Conservation (phyloP, 2,888 invertebrate genomes). For the Cylindroiulus punctatus region DNA sequence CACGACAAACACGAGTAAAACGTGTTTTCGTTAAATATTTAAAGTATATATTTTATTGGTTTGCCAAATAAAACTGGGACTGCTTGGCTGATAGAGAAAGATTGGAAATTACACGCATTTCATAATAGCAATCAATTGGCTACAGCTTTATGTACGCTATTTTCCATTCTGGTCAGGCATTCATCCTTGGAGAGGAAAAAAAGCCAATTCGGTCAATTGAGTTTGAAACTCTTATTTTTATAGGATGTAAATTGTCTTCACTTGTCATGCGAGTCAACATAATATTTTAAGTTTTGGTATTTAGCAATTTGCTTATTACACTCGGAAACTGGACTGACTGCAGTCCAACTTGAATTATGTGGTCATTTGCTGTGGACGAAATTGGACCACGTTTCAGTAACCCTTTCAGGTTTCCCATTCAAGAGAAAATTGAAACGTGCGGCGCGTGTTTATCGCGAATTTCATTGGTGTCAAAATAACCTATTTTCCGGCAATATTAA, state of each 20-base stretch:
- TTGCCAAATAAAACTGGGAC: neutral
- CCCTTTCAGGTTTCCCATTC: neutral
- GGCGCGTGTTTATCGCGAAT: slow-evolving; percentile 13
- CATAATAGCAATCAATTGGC: neutral
- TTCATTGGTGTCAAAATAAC: neutral
- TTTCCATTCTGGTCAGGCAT: slow-evolving; percentile 9
- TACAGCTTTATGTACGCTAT: neutral
- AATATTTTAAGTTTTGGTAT: neutral
- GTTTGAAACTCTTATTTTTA: neutral
- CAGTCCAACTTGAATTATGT: neutral
- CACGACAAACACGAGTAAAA: slow-evolving; percentile 1
- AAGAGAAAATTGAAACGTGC: neutral
- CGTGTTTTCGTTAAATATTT: neutral
- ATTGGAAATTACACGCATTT: neutral
- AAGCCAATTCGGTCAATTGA: slow-evolving; percentile 22
- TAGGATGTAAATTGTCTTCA: neutral
- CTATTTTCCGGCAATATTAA: neutral
- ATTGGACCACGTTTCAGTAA: neutral
- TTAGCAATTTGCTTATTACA: neutral
- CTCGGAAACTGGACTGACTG: neutral
- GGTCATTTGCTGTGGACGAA: neutral
- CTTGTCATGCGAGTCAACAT: neutral
- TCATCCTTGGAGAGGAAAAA: slow-evolving; percentile 5
- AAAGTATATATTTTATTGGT: neutral
- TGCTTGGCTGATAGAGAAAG: neutral